phyloP scores from a whole-genome alignment of 2,113 vertebrate genomes.

The Salvelinus namaycush region DNA sequence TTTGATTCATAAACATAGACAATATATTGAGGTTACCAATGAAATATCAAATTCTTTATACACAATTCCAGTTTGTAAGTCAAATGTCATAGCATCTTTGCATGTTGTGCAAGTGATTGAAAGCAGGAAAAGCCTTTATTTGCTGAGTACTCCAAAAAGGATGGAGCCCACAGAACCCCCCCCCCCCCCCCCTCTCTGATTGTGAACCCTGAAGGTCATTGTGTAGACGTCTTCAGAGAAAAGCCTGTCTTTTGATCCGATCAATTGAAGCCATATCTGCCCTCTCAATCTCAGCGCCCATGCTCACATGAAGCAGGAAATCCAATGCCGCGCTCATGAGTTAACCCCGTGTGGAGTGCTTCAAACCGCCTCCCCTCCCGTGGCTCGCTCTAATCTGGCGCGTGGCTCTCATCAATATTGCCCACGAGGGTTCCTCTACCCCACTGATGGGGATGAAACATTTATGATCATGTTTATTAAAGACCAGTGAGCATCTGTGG shows the following conservation, averaged over 20 bases:
- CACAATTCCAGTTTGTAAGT: too few relatives aligned
- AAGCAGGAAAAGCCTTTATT: too few relatives aligned
- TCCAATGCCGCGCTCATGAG: slow-evolving; percentile 10
- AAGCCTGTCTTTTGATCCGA: neutral
- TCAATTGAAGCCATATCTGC: neutral
- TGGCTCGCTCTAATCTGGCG: slow-evolving; percentile 63
- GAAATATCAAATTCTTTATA: too few relatives aligned
- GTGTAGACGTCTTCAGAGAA: neutral
- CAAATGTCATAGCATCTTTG: too few relatives aligned
- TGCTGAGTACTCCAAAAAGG: neutral
- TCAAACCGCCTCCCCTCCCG: slow-evolving; percentile 34
- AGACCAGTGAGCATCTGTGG: slow-evolving; percentile 64
- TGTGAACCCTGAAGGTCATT: neutral
- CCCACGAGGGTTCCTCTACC: slow-evolving; percentile 47
- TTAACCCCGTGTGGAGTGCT: slow-evolving; percentile 8
- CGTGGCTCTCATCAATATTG: slow-evolving; percentile 55
- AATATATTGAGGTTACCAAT: too few relatives aligned
- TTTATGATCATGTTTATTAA: slow-evolving; percentile 80
- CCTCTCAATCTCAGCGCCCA: neutral
- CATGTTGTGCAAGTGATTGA: too few relatives aligned
- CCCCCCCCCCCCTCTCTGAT: neutral
- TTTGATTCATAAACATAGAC: too few relatives aligned
- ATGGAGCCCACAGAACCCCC: neutral
- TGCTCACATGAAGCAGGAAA: neutral
- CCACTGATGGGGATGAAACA: slow-evolving; percentile 68